These are phyloP conservation scores for Brachirus orientalis DNA, from an alignment of 2,113 vertebrate species.

Conservation along the genomic window DNA sequence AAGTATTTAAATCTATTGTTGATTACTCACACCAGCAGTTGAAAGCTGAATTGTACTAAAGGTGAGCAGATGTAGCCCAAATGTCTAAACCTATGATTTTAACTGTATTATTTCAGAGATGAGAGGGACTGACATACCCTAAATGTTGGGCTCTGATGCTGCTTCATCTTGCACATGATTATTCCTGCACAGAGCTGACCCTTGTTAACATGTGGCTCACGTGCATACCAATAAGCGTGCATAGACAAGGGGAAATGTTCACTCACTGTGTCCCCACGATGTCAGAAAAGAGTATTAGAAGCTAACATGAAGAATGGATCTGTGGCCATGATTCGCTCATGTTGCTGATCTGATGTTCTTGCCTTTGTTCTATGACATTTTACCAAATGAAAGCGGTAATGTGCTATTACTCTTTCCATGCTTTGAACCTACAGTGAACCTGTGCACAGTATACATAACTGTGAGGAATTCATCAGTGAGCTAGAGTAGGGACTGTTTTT, in stretches of 20 bases:
- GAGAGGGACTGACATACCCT: not conserved
- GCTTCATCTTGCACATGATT: not conserved
- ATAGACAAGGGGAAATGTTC: conserved; percentile 23
- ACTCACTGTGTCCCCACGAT: not conserved
- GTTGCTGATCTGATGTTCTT: conserved; percentile 5
- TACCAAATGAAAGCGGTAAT: conserved; percentile 28
- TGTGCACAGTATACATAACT: conserved; percentile 54
- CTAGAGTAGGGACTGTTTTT: too few species aligned
- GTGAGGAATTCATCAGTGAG: too few species aligned
- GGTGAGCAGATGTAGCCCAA: conserved; percentile 17
- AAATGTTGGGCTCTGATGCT: not conserved
- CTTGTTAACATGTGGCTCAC: not conserved
- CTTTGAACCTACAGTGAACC: conserved; percentile 33
- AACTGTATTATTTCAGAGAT: not conserved
- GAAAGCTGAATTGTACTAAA: not conserved
- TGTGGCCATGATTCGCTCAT: not conserved
- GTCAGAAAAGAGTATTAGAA: not conserved
- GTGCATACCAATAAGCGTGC: conserved; percentile 11
- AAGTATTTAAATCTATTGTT: not conserved
- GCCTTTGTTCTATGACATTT: conserved; percentile 4
- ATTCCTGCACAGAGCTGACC: not conserved
- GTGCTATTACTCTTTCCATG: conserved; percentile 56
- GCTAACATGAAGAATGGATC: conserved; percentile 1
- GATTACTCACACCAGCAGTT: conserved; percentile 15
- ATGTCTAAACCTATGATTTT: not conserved